phyloP scores from a whole-genome alignment of 2,888 invertebrate species.

The Invenusta paracnida region DNA sequence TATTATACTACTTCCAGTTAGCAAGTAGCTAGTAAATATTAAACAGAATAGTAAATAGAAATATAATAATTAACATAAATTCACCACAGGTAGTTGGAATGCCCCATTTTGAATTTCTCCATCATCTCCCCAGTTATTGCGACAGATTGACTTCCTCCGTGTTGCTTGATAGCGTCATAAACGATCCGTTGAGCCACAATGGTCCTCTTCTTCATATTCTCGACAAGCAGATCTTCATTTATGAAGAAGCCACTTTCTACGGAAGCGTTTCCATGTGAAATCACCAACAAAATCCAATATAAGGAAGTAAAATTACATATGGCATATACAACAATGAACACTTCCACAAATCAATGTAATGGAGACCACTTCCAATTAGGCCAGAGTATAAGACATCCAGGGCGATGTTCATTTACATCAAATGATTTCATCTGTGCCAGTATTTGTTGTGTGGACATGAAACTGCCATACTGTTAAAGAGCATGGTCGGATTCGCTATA shows the following conservation, averaged over 20 bases:
- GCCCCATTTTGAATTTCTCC: background rate
- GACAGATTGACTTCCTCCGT: slow-evolving; percentile 11
- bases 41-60: too few species aligned
- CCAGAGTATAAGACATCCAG: background rate
- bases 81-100: background rate
- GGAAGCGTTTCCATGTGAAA: background rate
- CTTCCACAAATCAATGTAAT: background rate
- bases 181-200: background rate
- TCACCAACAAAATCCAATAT: background rate
- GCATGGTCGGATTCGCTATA: too few species aligned
- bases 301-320: too few species aligned
- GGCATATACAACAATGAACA: too few species aligned
- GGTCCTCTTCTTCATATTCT: background rate
- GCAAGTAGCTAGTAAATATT: too few species aligned
- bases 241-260: slow-evolving; percentile 2
- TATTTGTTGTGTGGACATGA: background rate
- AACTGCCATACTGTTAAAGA: too few species aligned
- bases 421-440: background rate
- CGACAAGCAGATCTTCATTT: background rate
- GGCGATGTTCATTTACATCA: background rate
- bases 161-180: slow-evolving; percentile 19
- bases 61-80: too few species aligned
- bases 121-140: slow-evolving; percentile 14
- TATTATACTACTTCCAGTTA: too few species aligned
- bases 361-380: background rate